These are phyloP conservation scores for Zelleria hepariella DNA, from an alignment of 2,888 invertebrate species.

Conservation along the genomic window DNA sequence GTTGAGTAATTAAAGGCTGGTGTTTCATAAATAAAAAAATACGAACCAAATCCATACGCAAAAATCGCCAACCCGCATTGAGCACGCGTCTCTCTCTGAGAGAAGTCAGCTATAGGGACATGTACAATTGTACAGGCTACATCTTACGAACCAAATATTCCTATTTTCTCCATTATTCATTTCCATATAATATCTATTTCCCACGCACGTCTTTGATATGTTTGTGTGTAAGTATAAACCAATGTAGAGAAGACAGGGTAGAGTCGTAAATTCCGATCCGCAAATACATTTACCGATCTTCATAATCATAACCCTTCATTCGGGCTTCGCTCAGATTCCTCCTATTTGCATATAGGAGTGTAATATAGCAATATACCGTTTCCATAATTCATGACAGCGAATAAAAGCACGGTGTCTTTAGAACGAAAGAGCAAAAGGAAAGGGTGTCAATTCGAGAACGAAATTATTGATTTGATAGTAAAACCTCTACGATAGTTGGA, in stretches of 20 bases:
- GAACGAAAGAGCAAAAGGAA: neutral
- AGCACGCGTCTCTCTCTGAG: too few species aligned
- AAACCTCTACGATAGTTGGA: too few species aligned
- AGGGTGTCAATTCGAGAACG: too few species aligned
- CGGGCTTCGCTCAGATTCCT: neutral
- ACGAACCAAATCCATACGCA: too few species aligned
- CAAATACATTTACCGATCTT: neutral
- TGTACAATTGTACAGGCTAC: too few species aligned
- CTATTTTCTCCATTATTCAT: too few species aligned
- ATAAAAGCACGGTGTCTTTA: neutral
- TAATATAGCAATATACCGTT: neutral
- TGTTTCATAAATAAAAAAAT: too few species aligned
- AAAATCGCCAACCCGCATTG: too few species aligned
- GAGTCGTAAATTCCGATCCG: neutral
- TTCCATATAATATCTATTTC: neutral
- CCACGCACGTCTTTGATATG: neutral
- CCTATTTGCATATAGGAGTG: neutral
- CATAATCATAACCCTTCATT: neutral
- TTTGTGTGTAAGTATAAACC: neutral
- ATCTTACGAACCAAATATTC: too few species aligned
- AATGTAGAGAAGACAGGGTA: neutral
- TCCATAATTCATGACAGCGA: neutral
- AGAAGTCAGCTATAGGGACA: too few species aligned
- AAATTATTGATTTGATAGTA: too few species aligned
- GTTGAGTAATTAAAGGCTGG: too few species aligned